Evolutionary conservation across 2,888 invertebrate species (phyloP).

Genomic region (Leptopterna dolabrata): DNA sequence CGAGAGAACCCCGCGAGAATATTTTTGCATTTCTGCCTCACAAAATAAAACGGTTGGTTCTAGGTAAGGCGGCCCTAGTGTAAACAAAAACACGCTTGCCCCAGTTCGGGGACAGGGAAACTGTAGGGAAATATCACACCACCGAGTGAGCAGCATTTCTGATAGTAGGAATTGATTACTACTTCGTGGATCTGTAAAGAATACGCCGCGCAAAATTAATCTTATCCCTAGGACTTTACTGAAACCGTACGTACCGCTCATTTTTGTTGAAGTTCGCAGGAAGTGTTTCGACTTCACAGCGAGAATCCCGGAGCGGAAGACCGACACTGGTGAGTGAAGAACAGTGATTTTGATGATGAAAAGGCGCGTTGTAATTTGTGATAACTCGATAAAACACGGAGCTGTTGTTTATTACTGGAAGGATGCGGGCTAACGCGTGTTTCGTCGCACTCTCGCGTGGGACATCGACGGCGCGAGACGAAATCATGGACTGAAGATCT

Average conservation of each 20-base stretch:
- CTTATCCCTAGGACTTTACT: too few relatives aligned
- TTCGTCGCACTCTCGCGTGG: not conserved
- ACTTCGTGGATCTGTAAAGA: too few relatives aligned
- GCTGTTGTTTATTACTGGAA: not conserved
- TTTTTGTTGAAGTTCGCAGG: not conserved
- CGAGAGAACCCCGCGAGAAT: not conserved
- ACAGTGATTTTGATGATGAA: not conserved
- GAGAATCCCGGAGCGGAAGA: not conserved
- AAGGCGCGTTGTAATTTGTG: not conserved
- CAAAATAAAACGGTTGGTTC: not conserved
- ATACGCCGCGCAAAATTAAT: too few relatives aligned
- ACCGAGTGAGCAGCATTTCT: too few relatives aligned
- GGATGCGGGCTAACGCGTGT: constrained; percentile 11
- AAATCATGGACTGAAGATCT: not conserved
- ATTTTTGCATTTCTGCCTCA: not conserved
- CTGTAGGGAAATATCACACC: too few relatives aligned
- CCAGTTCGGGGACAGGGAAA: too few relatives aligned
- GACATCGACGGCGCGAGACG: not conserved
- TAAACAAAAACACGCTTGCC: not conserved
- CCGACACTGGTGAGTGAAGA: not conserved
- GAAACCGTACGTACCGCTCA: not conserved
- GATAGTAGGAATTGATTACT: too few relatives aligned
- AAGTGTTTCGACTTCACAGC: not conserved
- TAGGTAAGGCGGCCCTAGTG: not conserved
- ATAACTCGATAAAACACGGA: not conserved